These are phyloP conservation scores for Neofelis nebulosa DNA, from an alignment of 2,113 vertebrate genomes.

Conservation along the genomic window DNA sequence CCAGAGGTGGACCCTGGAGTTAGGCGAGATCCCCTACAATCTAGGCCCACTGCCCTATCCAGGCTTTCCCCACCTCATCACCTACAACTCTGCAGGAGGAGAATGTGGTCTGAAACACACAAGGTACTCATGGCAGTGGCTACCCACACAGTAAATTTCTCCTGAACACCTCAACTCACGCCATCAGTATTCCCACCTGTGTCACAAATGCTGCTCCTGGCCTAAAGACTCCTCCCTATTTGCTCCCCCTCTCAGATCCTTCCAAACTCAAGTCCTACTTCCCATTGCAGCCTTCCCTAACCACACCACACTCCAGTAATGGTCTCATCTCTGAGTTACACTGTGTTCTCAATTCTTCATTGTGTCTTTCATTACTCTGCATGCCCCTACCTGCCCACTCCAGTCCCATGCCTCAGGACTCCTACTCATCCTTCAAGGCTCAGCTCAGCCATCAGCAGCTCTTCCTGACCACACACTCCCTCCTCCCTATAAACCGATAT, in stretches of 20 bases:
- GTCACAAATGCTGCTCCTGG: background rate
- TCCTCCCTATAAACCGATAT: background rate
- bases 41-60: too few species aligned
- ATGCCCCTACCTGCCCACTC: background rate
- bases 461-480: background rate
- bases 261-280: background rate
- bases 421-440: background rate
- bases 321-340: background rate
- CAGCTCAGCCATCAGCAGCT: background rate
- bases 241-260: background rate
- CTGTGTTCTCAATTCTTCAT: background rate
- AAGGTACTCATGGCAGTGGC: background rate
- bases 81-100: background rate
- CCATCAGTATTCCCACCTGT: background rate
- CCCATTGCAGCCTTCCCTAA: background rate
- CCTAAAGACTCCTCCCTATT: background rate
- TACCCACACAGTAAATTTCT: background rate
- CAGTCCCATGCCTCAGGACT: background rate
- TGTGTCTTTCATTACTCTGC: background rate
- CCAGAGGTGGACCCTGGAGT: background rate
- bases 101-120: accelerated
- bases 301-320: background rate
- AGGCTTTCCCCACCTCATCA: background rate
- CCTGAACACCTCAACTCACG: background rate
- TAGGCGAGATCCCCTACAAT: background rate